Conservation (phyloP, 2,888 invertebrate species). For the Ennomos erosarius region DNA sequence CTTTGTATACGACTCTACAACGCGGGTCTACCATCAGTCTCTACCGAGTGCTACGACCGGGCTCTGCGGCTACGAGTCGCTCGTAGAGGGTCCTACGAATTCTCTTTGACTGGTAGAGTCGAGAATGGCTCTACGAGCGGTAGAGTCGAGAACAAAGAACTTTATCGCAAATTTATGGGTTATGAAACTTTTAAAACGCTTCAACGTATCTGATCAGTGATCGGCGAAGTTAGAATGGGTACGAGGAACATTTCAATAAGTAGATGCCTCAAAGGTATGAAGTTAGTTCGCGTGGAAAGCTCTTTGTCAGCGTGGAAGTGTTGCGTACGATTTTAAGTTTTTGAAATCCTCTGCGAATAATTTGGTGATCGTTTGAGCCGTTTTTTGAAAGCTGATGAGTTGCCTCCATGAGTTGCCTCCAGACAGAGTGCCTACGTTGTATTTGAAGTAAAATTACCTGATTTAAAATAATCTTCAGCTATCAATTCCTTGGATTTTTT, state of each 20-base stretch:
- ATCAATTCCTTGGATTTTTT: no score
- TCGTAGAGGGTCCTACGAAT: no score
- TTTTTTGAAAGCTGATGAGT: no score
- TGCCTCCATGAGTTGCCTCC: no score
- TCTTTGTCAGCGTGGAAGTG: conserved; percentile 16
- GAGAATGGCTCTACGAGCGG: not conserved
- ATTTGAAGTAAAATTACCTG: no score
- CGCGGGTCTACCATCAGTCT: not conserved
- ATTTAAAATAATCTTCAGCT: no score
- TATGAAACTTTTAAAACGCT: conserved; percentile 1
- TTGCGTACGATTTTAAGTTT: conserved; percentile 12
- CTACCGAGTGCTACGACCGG: not conserved
- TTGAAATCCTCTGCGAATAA: no score
- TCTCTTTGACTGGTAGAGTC: no score
- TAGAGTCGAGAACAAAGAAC: not conserved
- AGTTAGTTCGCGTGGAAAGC: conserved; percentile 20
- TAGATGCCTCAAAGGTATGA: conserved; percentile 26
- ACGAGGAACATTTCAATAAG: conserved; percentile 16
- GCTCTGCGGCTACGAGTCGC: no score
- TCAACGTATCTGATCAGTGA: conserved; percentile 3
- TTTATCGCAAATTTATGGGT: conserved; percentile 7
- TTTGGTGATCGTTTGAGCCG: no score
- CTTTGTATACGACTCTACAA: conserved; percentile 12
- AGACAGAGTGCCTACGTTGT: no score
- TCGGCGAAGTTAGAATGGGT: conserved; percentile 1